Evolutionary conservation across 2,888 invertebrate genomes (phyloP).

Genomic region (Barypeithes pellucidus): DNA sequence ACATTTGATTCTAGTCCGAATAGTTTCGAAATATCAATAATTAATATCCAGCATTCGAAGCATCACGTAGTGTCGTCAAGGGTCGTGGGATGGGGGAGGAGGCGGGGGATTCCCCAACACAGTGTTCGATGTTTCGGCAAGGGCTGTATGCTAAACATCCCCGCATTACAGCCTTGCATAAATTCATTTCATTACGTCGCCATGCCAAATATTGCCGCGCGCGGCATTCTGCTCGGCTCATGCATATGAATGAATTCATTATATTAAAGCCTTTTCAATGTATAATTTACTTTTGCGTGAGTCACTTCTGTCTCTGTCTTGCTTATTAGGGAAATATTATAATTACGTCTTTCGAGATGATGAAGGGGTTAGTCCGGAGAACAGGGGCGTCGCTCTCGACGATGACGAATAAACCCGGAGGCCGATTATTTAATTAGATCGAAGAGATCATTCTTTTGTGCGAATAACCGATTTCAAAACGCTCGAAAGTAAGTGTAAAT

Average conservation of each 20-base stretch:
- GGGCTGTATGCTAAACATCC: conserved; percentile 78
- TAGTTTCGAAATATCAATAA: conserved; percentile 24
- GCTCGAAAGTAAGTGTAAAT: too few relatives aligned
- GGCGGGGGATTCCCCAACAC: conserved; percentile 65
- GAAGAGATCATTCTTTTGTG: too few relatives aligned
- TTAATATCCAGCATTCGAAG: conserved; percentile 48
- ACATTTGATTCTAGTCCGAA: conserved; percentile 16
- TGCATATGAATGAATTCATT: conserved; percentile 80
- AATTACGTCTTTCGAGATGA: conserved; percentile 55
- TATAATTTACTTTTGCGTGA: conserved; percentile 80
- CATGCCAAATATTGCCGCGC: conserved; percentile 73
- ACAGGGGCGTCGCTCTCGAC: conserved; percentile 25
- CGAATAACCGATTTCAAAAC: too few relatives aligned
- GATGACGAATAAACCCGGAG: conserved; percentile 5
- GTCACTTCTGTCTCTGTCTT: conserved; percentile 73
- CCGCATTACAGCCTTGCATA: conserved; percentile 79
- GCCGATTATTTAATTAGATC: too few relatives aligned
- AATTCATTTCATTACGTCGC: conserved; percentile 79
- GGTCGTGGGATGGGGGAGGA: conserved; percentile 64
- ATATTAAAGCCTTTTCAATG: conserved; percentile 79
- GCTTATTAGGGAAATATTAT: conserved; percentile 57
- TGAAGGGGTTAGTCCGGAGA: conserved; percentile 52
- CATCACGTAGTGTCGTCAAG: conserved; percentile 52
- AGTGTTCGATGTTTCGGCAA: conserved; percentile 72
- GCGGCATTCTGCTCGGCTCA: conserved; percentile 73